Evolutionary conservation across 2,113 vertebrate genomes (phyloP).

Genomic region (Hyla sarda): DNA sequence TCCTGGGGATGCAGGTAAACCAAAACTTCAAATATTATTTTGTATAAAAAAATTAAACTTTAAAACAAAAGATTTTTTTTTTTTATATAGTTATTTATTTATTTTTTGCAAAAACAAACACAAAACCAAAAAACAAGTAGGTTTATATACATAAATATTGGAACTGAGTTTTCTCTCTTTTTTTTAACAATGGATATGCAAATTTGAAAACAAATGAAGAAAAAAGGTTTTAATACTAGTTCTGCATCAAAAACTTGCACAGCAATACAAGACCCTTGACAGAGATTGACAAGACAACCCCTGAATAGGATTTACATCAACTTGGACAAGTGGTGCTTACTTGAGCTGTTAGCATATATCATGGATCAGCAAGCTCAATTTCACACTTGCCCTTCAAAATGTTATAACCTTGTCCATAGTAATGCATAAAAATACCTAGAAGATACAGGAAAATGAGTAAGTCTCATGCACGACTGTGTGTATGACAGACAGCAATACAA

Average conservation of each 20-base stretch:
- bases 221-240: background rate
- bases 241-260: background rate
- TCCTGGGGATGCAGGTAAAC: background rate
- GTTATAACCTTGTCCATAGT: background rate
- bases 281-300: conserved; percentile 1
- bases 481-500: background rate
- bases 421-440: background rate
- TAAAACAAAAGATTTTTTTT: too few species aligned
- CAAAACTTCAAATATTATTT: background rate
- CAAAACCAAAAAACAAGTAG: too few species aligned
- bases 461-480: background rate
- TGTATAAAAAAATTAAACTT: too few species aligned
- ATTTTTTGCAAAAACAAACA: too few species aligned
- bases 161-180: background rate
- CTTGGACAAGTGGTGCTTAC: background rate
- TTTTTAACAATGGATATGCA: background rate
- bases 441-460: background rate
- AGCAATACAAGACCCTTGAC: background rate
- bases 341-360: conserved; percentile 1
- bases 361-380: conserved; percentile 15
- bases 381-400: background rate
- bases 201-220: background rate
- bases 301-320: background rate
- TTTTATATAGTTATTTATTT: too few species aligned
- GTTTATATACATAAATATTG: background rate